phyloP scores from a whole-genome alignment of 2,888 invertebrate species.

The Sicus ferrugineus region DNA sequence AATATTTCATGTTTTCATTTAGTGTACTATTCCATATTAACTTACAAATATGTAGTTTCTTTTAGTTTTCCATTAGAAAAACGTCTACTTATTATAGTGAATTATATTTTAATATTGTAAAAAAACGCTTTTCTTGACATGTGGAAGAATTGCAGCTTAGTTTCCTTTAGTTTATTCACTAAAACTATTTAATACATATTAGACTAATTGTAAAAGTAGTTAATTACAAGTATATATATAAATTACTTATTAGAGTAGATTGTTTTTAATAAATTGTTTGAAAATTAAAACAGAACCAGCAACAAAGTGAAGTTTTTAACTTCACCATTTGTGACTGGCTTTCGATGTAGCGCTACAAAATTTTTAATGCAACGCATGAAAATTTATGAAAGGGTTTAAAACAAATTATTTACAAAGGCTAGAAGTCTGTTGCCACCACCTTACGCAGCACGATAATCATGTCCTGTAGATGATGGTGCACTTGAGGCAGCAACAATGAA shows the following conservation, averaged over 20 bases:
- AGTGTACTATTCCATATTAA: background rate
- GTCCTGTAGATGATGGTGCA: constrained; percentile 33
- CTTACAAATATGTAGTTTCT: too few relatives aligned
- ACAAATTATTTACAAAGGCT: background rate
- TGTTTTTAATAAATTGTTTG: constrained; percentile 3
- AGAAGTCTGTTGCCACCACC: background rate
- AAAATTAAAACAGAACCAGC: background rate
- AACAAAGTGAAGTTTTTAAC: background rate
- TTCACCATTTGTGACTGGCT: too few relatives aligned
- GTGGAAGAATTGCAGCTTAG: constrained; percentile 9
- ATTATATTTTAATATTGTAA: background rate
- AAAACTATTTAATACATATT: constrained; percentile 28
- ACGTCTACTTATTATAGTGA: background rate
- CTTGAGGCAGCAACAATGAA: constrained; percentile 34
- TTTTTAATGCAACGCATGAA: background rate
- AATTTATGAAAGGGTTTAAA: background rate
- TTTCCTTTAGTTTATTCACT: constrained; percentile 4
- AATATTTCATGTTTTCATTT: too few relatives aligned
- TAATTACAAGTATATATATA: constrained; percentile 30
- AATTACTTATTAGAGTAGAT: constrained; percentile 9
- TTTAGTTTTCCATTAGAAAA: too few relatives aligned
- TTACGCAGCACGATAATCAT: constrained; percentile 29
- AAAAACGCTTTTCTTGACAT: background rate
- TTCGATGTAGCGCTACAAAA: background rate
- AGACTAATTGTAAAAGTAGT: constrained; percentile 29